Evolutionary conservation across 2,797 vertebrate genomes (phyloP).

Genomic region (Chlorospingus semifuscus): DNA sequence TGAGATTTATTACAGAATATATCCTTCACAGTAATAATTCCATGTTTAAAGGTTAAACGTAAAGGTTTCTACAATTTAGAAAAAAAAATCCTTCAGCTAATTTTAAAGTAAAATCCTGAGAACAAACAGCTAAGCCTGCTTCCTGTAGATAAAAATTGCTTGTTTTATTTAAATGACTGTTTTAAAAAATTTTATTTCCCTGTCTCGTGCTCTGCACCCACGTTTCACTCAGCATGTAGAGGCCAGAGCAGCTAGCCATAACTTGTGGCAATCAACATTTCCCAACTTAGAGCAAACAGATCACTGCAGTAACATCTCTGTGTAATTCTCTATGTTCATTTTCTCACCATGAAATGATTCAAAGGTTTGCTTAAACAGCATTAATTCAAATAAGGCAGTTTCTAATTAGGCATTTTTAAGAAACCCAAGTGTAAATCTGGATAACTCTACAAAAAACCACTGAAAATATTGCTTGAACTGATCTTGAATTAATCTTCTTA

Average conservation of each 20-base stretch:
- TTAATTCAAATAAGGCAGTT: not conserved
- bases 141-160: not conserved
- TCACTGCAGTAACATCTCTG: not conserved
- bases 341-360: not conserved
- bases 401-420: not conserved
- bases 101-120: not conserved
- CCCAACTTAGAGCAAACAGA: not conserved
- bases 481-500: not conserved
- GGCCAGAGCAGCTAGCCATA: not conserved
- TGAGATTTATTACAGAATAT: not conserved
- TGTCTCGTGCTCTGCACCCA: not conserved
- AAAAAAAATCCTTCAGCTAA: not conserved
- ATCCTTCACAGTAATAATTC: not conserved
- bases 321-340: not conserved
- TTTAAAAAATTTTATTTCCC: not conserved
- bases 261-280: not conserved
- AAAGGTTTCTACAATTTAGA: not conserved
- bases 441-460: accelerated
- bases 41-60: not conserved
- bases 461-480: accelerated
- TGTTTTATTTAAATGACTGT: not conserved
- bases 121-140: not conserved
- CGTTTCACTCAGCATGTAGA: accelerated
- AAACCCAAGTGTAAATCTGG: not conserved
- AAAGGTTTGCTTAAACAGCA: not conserved